These are phyloP conservation scores for Brachypterus glaber DNA, from an alignment of 2,888 invertebrate genomes.

Conservation along the genomic window DNA sequence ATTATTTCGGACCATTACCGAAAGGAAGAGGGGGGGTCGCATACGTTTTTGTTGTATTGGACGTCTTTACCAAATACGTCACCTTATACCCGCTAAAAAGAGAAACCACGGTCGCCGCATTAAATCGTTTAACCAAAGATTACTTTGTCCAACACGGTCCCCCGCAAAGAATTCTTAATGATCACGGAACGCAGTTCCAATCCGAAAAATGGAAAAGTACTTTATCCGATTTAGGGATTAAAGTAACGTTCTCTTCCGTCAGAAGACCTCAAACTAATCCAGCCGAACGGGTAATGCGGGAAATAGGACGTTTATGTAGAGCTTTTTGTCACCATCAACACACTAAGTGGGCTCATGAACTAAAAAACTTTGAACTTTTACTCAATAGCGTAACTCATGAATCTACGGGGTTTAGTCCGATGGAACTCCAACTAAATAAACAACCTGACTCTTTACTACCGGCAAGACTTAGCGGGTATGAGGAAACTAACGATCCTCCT, in stretches of 20 bases:
- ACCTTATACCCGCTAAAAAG: conserved; percentile 18
- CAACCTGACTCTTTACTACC: too few species aligned
- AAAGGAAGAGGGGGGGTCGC: conserved; percentile 13
- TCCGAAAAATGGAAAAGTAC: conserved; percentile 18
- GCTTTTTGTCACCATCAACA: conserved; percentile 12
- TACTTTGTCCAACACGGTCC: background rate
- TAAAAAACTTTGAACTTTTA: too few species aligned
- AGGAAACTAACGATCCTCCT: too few species aligned
- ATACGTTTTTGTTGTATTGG: conserved; percentile 22
- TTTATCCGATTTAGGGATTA: too few species aligned
- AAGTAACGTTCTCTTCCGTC: conserved; percentile 7
- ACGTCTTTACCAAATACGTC: conserved; percentile 23
- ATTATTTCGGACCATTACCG: conserved; percentile 17
- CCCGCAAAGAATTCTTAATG: conserved; percentile 3
- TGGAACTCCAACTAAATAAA: too few species aligned
- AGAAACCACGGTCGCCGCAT: conserved; percentile 14
- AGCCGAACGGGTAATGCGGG: conserved; percentile 8
- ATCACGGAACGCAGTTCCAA: conserved; percentile 6
- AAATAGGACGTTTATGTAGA: conserved; percentile 9
- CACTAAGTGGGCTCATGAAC: too few species aligned
- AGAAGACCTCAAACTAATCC: conserved; percentile 7
- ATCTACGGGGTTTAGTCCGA: too few species aligned
- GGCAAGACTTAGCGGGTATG: too few species aligned
- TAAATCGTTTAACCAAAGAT: conserved; percentile 4
- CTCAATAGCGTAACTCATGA: too few species aligned